Conservation (phyloP, 2,888 invertebrate genomes). For the Cheilosia scutellata region DNA sequence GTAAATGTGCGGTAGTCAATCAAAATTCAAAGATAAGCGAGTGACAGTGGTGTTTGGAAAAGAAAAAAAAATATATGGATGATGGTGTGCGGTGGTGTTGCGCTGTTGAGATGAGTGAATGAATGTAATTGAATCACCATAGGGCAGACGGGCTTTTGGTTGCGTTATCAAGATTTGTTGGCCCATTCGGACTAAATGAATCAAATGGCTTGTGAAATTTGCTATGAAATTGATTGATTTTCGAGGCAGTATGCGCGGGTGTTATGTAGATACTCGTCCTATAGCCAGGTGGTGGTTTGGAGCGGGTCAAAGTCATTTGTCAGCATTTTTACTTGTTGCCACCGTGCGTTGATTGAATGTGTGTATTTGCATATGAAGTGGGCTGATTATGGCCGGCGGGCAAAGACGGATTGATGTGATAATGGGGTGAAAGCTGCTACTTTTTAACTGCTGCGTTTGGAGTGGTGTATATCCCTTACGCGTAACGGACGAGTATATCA, state of each 20-base stretch:
- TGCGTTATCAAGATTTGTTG: constrained; percentile 65
- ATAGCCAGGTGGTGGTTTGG: constrained; percentile 40
- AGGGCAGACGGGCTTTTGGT: constrained; percentile 40
- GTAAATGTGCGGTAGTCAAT: constrained; percentile 74
- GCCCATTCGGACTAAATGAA: constrained; percentile 61
- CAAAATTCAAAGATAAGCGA: constrained; percentile 71
- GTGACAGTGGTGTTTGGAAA: constrained; percentile 8
- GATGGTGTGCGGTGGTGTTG: constrained; percentile 39
- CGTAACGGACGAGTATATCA: too few species aligned
- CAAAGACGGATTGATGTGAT: constrained; percentile 5
- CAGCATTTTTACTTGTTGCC: constrained; percentile 5
- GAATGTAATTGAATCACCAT: constrained; percentile 55
- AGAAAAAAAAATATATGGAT: constrained; percentile 22
- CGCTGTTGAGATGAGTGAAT: constrained; percentile 55
- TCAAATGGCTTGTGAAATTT: constrained; percentile 72
- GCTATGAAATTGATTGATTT: constrained; percentile 70
- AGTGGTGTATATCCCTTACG: neutral
- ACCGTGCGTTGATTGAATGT: constrained; percentile 42
- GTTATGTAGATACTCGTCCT: neutral
- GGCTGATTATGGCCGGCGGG: constrained; percentile 47
- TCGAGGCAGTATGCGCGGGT: constrained; percentile 8
- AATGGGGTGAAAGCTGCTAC: constrained; percentile 9
- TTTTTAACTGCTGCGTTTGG: neutral
- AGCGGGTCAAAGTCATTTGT: constrained; percentile 32
- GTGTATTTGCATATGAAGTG: constrained; percentile 63